These are phyloP conservation scores for Stenichneumon culpator DNA, from an alignment of 2,888 invertebrate genomes.

Conservation along the genomic window DNA sequence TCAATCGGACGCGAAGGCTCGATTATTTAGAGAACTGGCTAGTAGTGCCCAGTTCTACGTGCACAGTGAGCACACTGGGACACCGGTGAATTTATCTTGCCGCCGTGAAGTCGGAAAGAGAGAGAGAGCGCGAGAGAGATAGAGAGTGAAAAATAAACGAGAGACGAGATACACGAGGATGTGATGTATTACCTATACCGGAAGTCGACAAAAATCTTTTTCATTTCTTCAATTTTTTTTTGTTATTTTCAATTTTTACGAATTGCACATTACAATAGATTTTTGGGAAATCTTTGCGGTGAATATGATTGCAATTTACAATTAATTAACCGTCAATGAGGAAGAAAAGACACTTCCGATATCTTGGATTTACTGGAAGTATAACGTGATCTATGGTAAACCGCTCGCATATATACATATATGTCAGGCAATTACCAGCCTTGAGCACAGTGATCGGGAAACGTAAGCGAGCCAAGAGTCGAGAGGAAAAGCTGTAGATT, in stretches of 20 bases:
- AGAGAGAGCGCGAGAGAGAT: not conserved
- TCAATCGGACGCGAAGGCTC: conserved; percentile 65
- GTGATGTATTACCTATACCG: not conserved
- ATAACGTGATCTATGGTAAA: no score
- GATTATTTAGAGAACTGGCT: conserved; percentile 63
- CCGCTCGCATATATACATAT: no score
- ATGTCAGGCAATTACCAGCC: conserved; percentile 60
- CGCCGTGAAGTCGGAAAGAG: not conserved
- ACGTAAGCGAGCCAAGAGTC: conserved; percentile 31
- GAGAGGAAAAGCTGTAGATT: conserved; percentile 5
- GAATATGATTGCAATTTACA: no score
- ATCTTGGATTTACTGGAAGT: no score
- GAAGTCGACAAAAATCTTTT: not conserved
- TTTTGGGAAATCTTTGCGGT: no score
- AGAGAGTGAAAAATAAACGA: not conserved
- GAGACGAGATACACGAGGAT: not conserved
- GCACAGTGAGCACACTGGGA: not conserved
- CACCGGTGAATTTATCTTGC: conserved; percentile 8
- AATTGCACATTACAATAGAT: no score
- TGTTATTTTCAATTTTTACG: no score
- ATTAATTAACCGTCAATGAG: no score
- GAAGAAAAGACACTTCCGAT: no score
- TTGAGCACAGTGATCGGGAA: conserved; percentile 21
- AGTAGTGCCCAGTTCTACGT: conserved; percentile 38
- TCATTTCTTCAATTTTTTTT: no score